These are phyloP conservation scores for Brotula barbata DNA, from an alignment of 2,797 vertebrate genomes.

Conservation along the genomic window DNA sequence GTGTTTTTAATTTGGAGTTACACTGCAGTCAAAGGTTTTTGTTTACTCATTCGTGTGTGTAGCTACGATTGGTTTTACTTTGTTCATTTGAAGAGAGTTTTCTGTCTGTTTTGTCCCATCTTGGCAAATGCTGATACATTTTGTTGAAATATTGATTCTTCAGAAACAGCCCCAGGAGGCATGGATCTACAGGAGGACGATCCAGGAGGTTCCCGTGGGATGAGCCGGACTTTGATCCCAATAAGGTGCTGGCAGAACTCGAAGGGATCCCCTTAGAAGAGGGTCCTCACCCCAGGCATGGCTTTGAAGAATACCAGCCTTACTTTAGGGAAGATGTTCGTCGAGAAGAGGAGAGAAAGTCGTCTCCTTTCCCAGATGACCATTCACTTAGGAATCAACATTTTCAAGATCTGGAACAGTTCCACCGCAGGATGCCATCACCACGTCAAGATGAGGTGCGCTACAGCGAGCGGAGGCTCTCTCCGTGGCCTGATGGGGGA, in stretches of 20 bases:
- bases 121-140: background rate
- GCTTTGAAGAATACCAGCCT: slow-evolving; percentile 48
- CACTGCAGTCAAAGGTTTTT: no score
- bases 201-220: slow-evolving; percentile 56
- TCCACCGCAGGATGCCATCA: slow-evolving; percentile 21
- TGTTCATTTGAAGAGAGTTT: no score
- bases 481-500: slow-evolving; percentile 23
- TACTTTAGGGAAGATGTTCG: slow-evolving; percentile 50
- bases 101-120: no score
- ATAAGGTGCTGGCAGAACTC: slow-evolving; percentile 40
- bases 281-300: slow-evolving; percentile 28
- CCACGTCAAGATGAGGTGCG: background rate
- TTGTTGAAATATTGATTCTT: slow-evolving; percentile 5
- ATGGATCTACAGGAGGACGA: slow-evolving; percentile 7
- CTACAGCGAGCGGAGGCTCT: slow-evolving; percentile 33
- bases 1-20: no score
- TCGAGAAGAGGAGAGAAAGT: slow-evolving; percentile 55
- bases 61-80: no score
- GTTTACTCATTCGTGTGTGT: no score
- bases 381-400: slow-evolving; percentile 17
- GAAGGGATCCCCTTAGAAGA: slow-evolving; percentile 27
- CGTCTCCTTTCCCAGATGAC: slow-evolving; percentile 28
- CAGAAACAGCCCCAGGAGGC: slow-evolving; percentile 50
- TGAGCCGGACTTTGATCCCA: slow-evolving; percentile 52
- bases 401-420: slow-evolving; percentile 42